These are phyloP conservation scores for Crotalus helleri DNA, from an alignment of 2,113 vertebrate genomes.

Conservation along the genomic window DNA sequence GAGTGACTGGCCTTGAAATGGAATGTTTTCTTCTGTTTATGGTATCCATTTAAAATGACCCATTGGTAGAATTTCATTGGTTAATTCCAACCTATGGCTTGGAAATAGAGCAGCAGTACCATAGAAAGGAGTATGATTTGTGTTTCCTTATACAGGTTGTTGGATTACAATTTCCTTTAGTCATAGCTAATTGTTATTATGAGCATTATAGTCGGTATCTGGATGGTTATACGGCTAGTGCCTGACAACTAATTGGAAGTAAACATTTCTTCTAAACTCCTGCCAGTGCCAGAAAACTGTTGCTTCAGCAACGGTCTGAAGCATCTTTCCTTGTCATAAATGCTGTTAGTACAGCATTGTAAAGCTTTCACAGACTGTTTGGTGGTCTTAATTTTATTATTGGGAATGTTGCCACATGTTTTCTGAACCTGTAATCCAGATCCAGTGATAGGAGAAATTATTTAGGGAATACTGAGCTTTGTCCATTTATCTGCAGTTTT, in stretches of 20 bases:
- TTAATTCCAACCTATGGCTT: background rate
- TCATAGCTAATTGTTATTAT: background rate
- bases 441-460: background rate
- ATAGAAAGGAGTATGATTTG: background rate
- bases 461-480: background rate
- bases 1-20: background rate
- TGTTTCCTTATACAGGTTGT: background rate
- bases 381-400: background rate
- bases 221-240: background rate
- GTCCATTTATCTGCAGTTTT: background rate
- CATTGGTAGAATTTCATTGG: background rate
- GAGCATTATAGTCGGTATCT: background rate
- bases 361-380: background rate
- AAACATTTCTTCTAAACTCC: background rate
- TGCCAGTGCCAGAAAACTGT: background rate
- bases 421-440: background rate
- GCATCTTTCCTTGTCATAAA: background rate
- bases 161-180: background rate
- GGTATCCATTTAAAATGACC: background rate
- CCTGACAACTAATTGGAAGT: background rate
- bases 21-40: background rate
- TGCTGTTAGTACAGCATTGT: background rate
- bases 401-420: background rate
- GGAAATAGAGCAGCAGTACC: background rate
- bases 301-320: background rate